phyloP scores from a whole-genome alignment of 2,113 vertebrate genomes.

The Physeter macrocephalus region DNA sequence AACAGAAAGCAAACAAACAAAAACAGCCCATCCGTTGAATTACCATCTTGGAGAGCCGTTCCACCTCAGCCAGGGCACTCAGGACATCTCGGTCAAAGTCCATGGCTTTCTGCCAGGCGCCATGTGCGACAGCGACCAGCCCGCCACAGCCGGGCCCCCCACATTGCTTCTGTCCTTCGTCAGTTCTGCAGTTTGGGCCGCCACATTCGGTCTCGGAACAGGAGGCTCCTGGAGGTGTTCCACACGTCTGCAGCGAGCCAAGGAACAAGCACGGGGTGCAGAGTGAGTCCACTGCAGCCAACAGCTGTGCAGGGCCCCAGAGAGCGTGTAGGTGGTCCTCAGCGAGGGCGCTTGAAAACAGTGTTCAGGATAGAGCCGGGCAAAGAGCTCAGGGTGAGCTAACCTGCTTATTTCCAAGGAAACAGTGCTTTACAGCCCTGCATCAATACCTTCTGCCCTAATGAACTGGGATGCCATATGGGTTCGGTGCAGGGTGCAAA shows the following conservation, averaged over 20 bases:
- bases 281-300: background rate
- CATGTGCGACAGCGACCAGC: slow-evolving; percentile 83
- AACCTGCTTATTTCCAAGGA: background rate
- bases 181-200: slow-evolving; percentile 85
- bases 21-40: background rate
- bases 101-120: slow-evolving; percentile 86
- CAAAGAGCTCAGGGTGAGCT: background rate
- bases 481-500: background rate
- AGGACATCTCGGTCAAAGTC: slow-evolving; percentile 91
- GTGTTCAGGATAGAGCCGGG: background rate
- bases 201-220: slow-evolving; percentile 86
- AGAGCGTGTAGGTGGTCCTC: background rate
- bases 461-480: background rate
- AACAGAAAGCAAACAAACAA: background rate
- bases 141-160: slow-evolving; percentile 90
- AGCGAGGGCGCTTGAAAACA: background rate
- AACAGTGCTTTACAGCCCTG: background rate
- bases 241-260: slow-evolving; percentile 86
- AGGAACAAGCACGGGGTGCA: background rate
- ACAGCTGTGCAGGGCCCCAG: background rate
- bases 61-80: slow-evolving; percentile 92
- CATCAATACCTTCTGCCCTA: background rate
- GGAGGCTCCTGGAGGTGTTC: slow-evolving; percentile 82
- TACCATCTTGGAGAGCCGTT: slow-evolving; percentile 95
- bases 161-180: slow-evolving; percentile 84